Base-by-base conservation (phyloP, 35 echinoderm and acorn worm species). In the Ophioderma brevispina region DNA sequence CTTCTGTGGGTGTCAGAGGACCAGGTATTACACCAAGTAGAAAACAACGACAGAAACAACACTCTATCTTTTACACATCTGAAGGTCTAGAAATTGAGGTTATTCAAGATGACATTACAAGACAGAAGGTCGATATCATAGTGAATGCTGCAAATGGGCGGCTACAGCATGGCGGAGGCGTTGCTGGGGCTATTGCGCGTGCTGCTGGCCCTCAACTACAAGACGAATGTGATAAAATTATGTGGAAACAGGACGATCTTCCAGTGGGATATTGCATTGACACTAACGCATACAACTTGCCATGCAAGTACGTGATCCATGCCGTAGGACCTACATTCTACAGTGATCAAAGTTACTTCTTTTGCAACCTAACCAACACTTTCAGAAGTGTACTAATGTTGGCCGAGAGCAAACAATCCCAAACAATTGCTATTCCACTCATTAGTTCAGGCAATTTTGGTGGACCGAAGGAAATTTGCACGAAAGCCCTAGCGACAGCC, bases 291-390 rank as follows among this genome's bases (percentile, higher is more conserved):
- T 82, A 82, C 34, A 78, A 33, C 14, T n/a, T 92, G 49, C 81
- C 81, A 10, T 80, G 81, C 43, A 86, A 34, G 33, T 92, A 78
- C 39, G 82, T 92, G 17, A 39, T 92, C 1, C 90, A 92, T 80
- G 90, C 90, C 10, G 82, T 92, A 10, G 90, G 90, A 78, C 90
- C 90, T 78, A n/a, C 19, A 31, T n/a, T n/a, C n/a, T 91, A 80
- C 63, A 33, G 64, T 52, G 81, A 86, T 5, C 84, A 92, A 32
- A 76, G 64, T 64, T 46, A 77, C 31, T 85, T 56, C 42, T 35
- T 84, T 55, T 23, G 59, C 1, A 85, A 64, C 37, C 50, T 92
- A 41, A 86, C 21, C 31, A 36, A 17, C 30, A 92, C 90, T 25
- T 36, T 92, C n/a, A 46, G 85, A 35, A 92, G 86, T 40, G 49